phyloP scores from a whole-genome alignment of 1,140 invertebrate genomes.

The Stegodyphus dumicola region DNA sequence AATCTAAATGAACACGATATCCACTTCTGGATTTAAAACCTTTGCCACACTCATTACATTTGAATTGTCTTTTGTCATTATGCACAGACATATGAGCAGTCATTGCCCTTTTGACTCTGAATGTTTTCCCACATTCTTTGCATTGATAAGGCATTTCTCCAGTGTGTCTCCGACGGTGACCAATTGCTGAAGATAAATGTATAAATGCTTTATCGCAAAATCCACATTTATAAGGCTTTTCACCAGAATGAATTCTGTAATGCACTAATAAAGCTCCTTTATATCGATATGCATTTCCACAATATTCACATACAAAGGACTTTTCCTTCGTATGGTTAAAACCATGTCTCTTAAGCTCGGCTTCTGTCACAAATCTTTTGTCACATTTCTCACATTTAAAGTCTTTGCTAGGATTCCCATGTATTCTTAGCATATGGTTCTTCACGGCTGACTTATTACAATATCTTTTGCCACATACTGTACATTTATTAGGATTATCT shows the following conservation, averaged over 20 bases:
- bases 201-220: slow-evolving; percentile 77
- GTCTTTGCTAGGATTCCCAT: slow-evolving; percentile 57
- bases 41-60: slow-evolving; percentile 61
- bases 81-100: slow-evolving; percentile 59
- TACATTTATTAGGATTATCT: slow-evolving; percentile 60
- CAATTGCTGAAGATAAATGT: slow-evolving; percentile 75
- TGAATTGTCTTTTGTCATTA: slow-evolving; percentile 47
- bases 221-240: slow-evolving; percentile 80
- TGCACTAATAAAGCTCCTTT: slow-evolving; percentile 50
- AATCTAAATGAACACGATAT: slow-evolving; percentile 61
- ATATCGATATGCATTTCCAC: slow-evolving; percentile 53
- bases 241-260: slow-evolving; percentile 82
- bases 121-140: slow-evolving; percentile 74
- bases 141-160: slow-evolving; percentile 83
- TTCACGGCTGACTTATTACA: slow-evolving; percentile 56
- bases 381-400: slow-evolving; percentile 66
- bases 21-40: slow-evolving; percentile 57
- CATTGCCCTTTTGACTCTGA: slow-evolving; percentile 64
- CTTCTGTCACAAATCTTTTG: slow-evolving; percentile 66
- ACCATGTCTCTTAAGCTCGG: slow-evolving; percentile 63
- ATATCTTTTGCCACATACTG: slow-evolving; percentile 59
- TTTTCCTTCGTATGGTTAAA: slow-evolving; percentile 58
- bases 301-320: slow-evolving; percentile 55
- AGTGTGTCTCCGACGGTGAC: slow-evolving; percentile 77
- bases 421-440: slow-evolving; percentile 54